phyloP scores from a whole-genome alignment of 2,113 vertebrate genomes.

The Podocnemis expansa region DNA sequence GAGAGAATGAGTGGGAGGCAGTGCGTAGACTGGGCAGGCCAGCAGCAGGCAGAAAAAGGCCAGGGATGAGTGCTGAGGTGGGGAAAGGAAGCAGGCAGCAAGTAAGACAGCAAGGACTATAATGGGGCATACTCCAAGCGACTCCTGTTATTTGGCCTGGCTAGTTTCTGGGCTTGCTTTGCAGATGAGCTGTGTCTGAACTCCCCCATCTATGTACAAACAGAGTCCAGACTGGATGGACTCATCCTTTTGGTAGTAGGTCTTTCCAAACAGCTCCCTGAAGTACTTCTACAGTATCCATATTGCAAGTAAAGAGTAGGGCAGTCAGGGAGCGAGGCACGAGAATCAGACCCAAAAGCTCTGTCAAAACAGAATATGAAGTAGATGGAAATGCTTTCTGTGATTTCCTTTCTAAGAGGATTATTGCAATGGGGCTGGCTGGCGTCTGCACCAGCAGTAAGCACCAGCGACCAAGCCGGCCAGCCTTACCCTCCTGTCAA shows the following conservation, averaged over 20 bases:
- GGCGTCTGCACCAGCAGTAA: constrained; percentile 61
- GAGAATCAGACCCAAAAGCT: neutral
- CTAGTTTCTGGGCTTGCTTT: neutral
- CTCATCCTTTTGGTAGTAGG: neutral
- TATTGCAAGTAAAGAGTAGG: neutral
- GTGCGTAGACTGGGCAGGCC: neutral
- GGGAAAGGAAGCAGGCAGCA: neutral
- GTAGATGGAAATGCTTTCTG: constrained; percentile 57
- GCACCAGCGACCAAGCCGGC: constrained; percentile 14
- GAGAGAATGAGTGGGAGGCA: neutral
- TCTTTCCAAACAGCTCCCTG: neutral
- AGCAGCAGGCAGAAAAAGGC: neutral
- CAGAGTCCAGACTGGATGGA: neutral
- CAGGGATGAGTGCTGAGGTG: neutral
- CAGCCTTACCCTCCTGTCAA: constrained; percentile 58
- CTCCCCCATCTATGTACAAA: neutral
- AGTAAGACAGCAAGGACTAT: neutral
- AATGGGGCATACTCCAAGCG: neutral
- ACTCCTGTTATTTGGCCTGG: neutral
- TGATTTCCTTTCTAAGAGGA: constrained; percentile 75
- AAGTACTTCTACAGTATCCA: neutral
- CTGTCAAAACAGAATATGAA: constrained; percentile 11
- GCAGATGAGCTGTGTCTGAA: neutral
- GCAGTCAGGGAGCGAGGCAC: neutral
- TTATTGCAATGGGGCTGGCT: constrained; percentile 65